A percentile compares a stretch with the other conserved stretches of the same genome.
These are phyloP conservation scores for Tromatobia lineatoria DNA, from an alignment of 2,888 invertebrate species.

Conservation along the genomic window DNA sequence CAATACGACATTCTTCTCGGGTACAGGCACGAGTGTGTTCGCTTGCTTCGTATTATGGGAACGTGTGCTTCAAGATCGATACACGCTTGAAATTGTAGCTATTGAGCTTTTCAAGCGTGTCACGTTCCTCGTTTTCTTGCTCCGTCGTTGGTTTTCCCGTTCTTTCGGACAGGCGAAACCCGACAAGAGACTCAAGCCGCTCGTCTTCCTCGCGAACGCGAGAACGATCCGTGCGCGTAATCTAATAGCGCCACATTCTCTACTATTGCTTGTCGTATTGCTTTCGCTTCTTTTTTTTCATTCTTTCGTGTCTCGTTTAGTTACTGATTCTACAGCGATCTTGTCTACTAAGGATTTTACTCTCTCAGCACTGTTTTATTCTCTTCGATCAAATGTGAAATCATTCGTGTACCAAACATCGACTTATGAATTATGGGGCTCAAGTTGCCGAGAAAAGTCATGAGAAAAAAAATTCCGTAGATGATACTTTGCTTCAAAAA, in stretches of 20 bases:
- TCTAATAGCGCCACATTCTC: constrained; percentile 20
- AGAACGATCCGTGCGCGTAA: constrained; percentile 38
- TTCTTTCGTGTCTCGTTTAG: background rate
- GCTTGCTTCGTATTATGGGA: constrained; percentile 27
- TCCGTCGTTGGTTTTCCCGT: constrained; percentile 33
- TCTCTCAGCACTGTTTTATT: background rate
- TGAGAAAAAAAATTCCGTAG: no score
- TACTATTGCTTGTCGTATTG: constrained; percentile 7
- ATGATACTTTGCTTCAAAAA: no score
- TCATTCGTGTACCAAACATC: no score
- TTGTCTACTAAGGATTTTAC: background rate
- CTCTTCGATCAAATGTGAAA: background rate
- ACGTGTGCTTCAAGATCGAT: constrained; percentile 53
- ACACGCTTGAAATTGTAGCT: constrained; percentile 47
- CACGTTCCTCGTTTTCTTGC: constrained; percentile 44
- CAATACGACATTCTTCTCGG: constrained; percentile 48
- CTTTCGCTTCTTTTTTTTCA: background rate
- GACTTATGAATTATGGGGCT: no score
- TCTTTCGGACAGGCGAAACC: constrained; percentile 19
- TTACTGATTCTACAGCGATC: background rate
- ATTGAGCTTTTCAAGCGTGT: constrained; percentile 55
- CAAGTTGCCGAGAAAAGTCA: no score
- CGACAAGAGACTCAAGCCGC: constrained; percentile 11
- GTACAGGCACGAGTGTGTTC: constrained; percentile 35
- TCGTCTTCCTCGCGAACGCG: constrained; percentile 21